Evolutionary conservation across 2,113 vertebrate genomes (phyloP), one percentile per base, ranked within the genome.

Genomic region (Mormyrus lacerda): DNA sequence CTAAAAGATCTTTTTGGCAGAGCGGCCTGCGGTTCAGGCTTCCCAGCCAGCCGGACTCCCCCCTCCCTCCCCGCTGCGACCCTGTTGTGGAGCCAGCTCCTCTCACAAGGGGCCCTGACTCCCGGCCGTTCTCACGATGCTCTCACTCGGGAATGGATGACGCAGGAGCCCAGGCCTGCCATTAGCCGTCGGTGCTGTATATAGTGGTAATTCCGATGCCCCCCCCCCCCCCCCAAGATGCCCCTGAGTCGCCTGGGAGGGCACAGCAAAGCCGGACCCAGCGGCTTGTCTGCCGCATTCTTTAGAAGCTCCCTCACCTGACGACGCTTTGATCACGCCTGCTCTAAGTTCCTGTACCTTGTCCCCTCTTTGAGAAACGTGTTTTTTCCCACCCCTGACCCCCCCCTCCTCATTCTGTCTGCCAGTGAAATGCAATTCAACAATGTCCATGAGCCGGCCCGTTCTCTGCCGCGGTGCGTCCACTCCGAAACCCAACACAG

Each of bases 371-470:
- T 48, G 86, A 86, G 61, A 82, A 73, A 73, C 84, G 24, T 44
- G 83, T 55, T 53, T 44, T 90, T 55, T 45, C 39, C 4, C 61
- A 69, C 27, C 61, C 61, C 61, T 4, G 3, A 27, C n/a, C n/a
- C 61, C 53, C 58, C 53, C 7, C 61, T 24, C 3, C 7, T 35
- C 31, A 44, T 88, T 85, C 76, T 65, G 47, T 89, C 79, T 87
- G 51, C 19, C 51, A 84, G 87, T 84, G 82, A 90, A 92, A 88
- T 90, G 88, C 93, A 92, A 89, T 92, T 92, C 90, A 93, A 58
- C 93, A 91, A 90, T 89, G 92, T 89, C 89, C 88, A 65, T 17
- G 89, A 21, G 55, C 17, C 3, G 35, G 42, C 19, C 53, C 39
- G 9, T 27, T 85, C 44, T 47, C 82, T 1, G 61, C 61, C n/a